A percentile compares a stretch with the other conserved stretches of the same genome.
Conservation (phyloP, 2,888 invertebrate genomes). For the Dusona sp. region DNA sequence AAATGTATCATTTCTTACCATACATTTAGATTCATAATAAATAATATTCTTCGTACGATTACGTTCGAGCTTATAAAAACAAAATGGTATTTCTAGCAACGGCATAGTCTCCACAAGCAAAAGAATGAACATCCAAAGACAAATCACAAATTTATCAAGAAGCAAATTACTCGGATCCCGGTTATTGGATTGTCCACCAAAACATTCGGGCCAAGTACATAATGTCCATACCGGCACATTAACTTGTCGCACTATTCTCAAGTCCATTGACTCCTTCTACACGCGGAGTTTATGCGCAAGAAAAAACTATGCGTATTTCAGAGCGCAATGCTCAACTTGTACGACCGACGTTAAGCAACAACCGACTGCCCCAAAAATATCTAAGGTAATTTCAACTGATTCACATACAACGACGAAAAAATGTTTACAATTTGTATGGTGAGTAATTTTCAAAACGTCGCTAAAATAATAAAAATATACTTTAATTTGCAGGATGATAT, state of each 20-base stretch:
- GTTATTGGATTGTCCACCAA: constrained; percentile 8
- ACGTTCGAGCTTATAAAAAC: not conserved
- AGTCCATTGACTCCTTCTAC: constrained; percentile 33
- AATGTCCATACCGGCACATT: not conserved
- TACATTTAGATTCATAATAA: too few species aligned
- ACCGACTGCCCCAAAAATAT: constrained; percentile 13
- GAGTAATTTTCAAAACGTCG: not conserved
- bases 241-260: not conserved
- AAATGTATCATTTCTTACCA: too few species aligned
- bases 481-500: constrained; percentile 6
- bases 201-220: not conserved
- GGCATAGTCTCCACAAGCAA: constrained; percentile 33
- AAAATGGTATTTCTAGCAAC: constrained; percentile 18
- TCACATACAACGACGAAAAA: not conserved
- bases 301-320: constrained; percentile 30
- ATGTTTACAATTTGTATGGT: not conserved
- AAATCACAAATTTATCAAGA: constrained; percentile 16
- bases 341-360: constrained; percentile 19
- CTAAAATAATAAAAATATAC: not conserved
- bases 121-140: constrained; percentile 39
- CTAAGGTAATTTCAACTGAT: constrained; percentile 30
- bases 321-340: constrained; percentile 36
- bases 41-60: not conserved
- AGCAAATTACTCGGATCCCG: constrained; percentile 36
- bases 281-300: constrained; percentile 35